Percentiles rank a stretch among this genome's conserved stretches.
Conservation (phyloP, 2,797 vertebrate species). For the Eleutherodactylus coqui region DNA sequence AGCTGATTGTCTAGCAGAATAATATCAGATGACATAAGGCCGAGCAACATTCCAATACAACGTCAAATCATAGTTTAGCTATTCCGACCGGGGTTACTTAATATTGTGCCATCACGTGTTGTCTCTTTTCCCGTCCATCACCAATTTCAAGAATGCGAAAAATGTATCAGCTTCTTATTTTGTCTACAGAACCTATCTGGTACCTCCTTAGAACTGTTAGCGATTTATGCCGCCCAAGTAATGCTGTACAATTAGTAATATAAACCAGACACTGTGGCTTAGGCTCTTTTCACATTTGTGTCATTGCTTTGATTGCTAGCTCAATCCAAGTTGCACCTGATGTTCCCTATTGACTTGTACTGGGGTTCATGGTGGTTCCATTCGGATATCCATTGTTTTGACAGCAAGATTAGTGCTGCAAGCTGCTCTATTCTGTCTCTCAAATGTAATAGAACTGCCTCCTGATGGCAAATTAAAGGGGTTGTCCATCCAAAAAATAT, state of each 20-base stretch:
- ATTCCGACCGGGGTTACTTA: background rate
- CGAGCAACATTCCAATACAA: background rate
- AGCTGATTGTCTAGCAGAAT: background rate
- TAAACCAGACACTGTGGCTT: background rate
- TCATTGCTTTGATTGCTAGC: background rate
- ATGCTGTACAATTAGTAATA: background rate
- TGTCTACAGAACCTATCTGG: background rate
- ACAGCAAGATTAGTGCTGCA: background rate
- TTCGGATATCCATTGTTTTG: background rate
- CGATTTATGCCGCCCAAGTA: background rate
- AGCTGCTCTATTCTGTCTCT: too few relatives aligned
- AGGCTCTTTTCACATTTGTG: background rate
- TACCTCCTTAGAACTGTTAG: background rate
- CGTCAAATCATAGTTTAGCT: background rate
- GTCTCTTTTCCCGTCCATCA: background rate
- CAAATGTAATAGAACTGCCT: too few relatives aligned
- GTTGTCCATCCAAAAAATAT: too few relatives aligned
- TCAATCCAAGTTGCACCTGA: background rate
- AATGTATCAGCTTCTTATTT: background rate
- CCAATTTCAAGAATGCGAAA: background rate
- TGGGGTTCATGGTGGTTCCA: background rate
- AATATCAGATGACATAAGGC: background rate
- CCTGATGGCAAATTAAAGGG: too few relatives aligned
- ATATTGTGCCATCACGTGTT: background rate
- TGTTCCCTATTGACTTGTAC: background rate